Evolutionary conservation across 2,888 invertebrate genomes (phyloP), one percentile per base, ranked within the genome.

Genomic region (Drosophila lutescens): DNA sequence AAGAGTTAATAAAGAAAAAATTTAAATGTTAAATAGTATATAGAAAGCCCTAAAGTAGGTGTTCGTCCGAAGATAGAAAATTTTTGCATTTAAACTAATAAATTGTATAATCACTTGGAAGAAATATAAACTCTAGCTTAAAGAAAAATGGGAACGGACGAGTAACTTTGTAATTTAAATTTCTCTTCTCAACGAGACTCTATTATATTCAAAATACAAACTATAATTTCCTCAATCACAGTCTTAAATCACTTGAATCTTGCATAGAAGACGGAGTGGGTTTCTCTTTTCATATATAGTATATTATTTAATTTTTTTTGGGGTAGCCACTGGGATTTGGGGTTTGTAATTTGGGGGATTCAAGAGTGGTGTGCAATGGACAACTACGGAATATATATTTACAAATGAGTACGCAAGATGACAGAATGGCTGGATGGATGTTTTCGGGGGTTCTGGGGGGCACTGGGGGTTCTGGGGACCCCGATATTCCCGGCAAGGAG

Each of bases 191-290:
- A 26, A 26, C 6, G 26, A 20, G 3, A 2, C 20, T 20, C 3
- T 20, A 2, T 20, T 20, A 20, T 20, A 20, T 20, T 20, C 20
- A 20, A 20, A 20, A 20, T 13, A 20, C 2, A 46, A 34, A 34
- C 51, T 10, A 8, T 30, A 57, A 51, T 36, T 51, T 26, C 36
- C 53, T 26, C 13, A 55, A 56, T 49, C 23, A 32, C 20, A 56
- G 56, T 47, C 36, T 26, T 30, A 68, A 61, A 65, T 68, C 69
- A 78, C 68, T 80, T 81, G 85, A 78, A 76, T 80, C 87, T 86
- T 82, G 81, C 81, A 82, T 82, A 82, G 81, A 82, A 82, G 69
- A 71, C 40, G 58, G 68, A 69, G 32, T 15, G 23, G 49, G 34
- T 36, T 55, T 55, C 41, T 40, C 13, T 40, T 40, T 26, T 34